Evolutionary conservation across 2,797 vertebrate genomes (phyloP).

Genomic region (Gallirallus australis): DNA sequence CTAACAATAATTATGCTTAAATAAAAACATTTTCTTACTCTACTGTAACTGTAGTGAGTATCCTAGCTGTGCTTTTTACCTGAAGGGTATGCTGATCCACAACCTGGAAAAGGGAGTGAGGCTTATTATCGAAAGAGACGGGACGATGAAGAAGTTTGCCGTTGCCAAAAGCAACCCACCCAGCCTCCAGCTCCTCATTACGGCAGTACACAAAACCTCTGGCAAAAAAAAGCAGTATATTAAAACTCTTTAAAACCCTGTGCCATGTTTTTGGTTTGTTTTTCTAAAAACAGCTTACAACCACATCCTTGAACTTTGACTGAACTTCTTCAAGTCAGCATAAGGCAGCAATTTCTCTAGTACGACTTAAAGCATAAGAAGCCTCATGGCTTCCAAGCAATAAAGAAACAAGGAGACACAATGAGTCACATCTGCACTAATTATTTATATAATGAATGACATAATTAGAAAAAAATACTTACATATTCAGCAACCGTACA

Average conservation of each 20-base stretch:
- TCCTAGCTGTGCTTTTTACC: conserved; percentile 78
- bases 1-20: background rate
- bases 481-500: background rate
- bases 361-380: background rate
- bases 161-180: conserved; percentile 92
- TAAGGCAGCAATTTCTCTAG: background rate
- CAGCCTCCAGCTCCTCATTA: conserved; percentile 95
- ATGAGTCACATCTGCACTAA: background rate
- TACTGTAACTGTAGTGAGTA: background rate
- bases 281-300: background rate
- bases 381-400: background rate
- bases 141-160: conserved; percentile 92
- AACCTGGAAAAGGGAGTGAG: conserved; percentile 97
- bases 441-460: background rate
- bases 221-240: background rate
- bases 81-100: conserved; percentile 96
- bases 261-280: background rate
- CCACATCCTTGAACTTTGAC: background rate
- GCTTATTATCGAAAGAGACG: conserved; percentile 95
- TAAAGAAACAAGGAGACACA: background rate
- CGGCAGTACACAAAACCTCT: conserved; percentile 98
- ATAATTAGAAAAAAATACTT: conserved; percentile 26
- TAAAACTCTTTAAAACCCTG: background rate
- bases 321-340: background rate
- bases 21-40: background rate